A percentile compares a stretch with the other conserved stretches of the same genome.
Evolutionary conservation across 2,113 vertebrate species (phyloP).

Genomic region (Rhagologus leucostigma): DNA sequence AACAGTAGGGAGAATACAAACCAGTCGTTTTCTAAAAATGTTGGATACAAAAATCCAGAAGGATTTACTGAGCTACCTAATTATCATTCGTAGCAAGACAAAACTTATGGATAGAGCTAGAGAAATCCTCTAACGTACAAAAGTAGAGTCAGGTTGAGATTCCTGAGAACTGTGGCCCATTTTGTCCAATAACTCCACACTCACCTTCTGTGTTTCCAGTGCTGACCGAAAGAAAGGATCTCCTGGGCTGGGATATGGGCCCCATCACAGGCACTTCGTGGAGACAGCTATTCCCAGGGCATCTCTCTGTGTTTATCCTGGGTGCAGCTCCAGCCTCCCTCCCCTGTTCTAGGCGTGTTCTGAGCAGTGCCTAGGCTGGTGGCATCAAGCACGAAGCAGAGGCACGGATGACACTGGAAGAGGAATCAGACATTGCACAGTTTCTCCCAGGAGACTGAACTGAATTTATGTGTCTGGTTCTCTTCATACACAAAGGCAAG

Average conservation of each 20-base stretch:
- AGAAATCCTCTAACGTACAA: background rate
- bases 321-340: background rate
- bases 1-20: background rate
- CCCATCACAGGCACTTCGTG: too few species aligned
- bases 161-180: background rate
- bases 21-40: background rate
- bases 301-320: accelerated
- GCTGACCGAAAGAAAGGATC: background rate
- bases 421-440: background rate
- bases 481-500: background rate
- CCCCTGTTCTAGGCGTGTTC: accelerated
- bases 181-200: background rate
- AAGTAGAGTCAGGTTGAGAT: background rate
- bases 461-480: background rate
- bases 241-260: background rate
- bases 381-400: accelerated
- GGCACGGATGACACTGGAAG: background rate
- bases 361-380: background rate
- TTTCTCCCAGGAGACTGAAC: background rate
- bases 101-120: background rate
- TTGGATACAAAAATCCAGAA: background rate
- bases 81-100: background rate
- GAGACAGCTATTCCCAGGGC: accelerated
- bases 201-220: background rate
- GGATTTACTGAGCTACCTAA: background rate